Evolutionary conservation across 1,140 invertebrate genomes (phyloP).

Genomic region (Anagrus nilaparvatae): DNA sequence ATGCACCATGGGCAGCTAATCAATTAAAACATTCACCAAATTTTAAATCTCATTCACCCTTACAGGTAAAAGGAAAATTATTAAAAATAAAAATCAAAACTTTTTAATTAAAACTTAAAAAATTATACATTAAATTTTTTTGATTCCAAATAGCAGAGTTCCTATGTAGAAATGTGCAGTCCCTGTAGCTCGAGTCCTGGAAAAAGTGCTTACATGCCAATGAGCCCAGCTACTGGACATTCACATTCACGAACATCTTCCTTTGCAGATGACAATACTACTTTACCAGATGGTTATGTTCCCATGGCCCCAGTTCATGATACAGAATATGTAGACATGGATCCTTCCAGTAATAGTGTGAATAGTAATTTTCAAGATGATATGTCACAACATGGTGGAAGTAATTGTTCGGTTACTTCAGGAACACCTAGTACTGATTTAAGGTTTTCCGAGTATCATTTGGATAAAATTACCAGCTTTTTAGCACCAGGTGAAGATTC

Average conservation of each 20-base stretch:
- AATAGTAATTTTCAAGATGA: slow-evolving; percentile 39
- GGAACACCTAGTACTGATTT: slow-evolving; percentile 57
- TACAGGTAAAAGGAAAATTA: slow-evolving; percentile 32
- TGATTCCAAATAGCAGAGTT: slow-evolving; percentile 30
- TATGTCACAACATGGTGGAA: slow-evolving; percentile 45
- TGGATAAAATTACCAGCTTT: slow-evolving; percentile 57
- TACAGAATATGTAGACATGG: slow-evolving; percentile 59
- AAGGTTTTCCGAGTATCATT: slow-evolving; percentile 51
- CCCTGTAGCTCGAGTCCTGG: slow-evolving; percentile 41
- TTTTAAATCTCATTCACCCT: slow-evolving; percentile 43
- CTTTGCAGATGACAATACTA: slow-evolving; percentile 26
- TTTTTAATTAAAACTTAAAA: too few relatives aligned
- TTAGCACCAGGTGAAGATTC: slow-evolving; percentile 49
- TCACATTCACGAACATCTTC: slow-evolving; percentile 35
- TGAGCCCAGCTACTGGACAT: slow-evolving; percentile 42
- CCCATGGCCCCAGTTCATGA: slow-evolving; percentile 50
- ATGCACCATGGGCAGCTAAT: slow-evolving; percentile 36
- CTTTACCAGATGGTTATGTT: slow-evolving; percentile 48
- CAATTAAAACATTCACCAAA: slow-evolving; percentile 42
- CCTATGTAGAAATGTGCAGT: slow-evolving; percentile 50
- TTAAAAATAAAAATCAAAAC: slow-evolving; percentile 1
- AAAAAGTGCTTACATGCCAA: slow-evolving; percentile 44
- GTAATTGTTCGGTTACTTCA: slow-evolving; percentile 62
- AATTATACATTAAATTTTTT: background rate
- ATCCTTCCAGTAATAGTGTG: slow-evolving; percentile 36